These are phyloP conservation scores for Bubo scandiacus DNA, from an alignment of 2,113 vertebrate genomes.

Conservation along the genomic window DNA sequence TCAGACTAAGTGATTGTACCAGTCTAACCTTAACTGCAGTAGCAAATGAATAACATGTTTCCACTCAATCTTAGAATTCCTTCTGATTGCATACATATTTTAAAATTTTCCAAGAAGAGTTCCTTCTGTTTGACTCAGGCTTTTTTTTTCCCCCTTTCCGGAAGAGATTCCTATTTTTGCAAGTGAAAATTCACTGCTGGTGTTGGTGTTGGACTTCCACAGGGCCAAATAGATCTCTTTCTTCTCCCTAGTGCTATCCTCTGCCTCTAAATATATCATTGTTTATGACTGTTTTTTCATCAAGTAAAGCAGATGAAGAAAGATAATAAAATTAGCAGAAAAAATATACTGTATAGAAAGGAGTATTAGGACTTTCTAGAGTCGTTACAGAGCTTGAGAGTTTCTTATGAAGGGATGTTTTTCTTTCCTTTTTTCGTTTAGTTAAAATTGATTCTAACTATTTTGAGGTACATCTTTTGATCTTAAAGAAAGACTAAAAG, in stretches of 20 bases:
- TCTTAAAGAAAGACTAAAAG: conserved; percentile 22
- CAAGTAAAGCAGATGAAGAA: background rate
- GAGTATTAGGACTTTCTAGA: background rate
- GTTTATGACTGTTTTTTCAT: background rate
- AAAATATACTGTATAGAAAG: background rate
- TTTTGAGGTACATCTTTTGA: conserved; percentile 20
- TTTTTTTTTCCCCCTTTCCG: background rate
- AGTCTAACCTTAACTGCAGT: conserved; percentile 35
- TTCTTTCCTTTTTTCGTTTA: background rate
- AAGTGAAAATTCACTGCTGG: conserved; percentile 50
- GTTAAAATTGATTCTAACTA: background rate
- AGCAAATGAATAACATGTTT: conserved; percentile 22
- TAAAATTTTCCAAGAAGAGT: conserved; percentile 48
- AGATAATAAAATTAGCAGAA: background rate
- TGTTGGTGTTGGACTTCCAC: background rate
- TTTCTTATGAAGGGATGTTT: background rate
- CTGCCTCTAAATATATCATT: background rate
- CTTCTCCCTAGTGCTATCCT: background rate
- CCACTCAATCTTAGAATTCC: conserved; percentile 34
- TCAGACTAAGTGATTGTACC: conserved; percentile 41
- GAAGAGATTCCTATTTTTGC: conserved; percentile 24
- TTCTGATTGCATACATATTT: conserved; percentile 53
- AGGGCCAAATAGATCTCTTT: conserved; percentile 6
- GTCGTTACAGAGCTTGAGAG: background rate
- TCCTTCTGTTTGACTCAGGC: conserved; percentile 42